Percentiles rank a stretch among this genome's conserved stretches.
Evolutionary conservation across 2,113 vertebrate genomes (phyloP).

Genomic region (Nannobrachium achirus): DNA sequence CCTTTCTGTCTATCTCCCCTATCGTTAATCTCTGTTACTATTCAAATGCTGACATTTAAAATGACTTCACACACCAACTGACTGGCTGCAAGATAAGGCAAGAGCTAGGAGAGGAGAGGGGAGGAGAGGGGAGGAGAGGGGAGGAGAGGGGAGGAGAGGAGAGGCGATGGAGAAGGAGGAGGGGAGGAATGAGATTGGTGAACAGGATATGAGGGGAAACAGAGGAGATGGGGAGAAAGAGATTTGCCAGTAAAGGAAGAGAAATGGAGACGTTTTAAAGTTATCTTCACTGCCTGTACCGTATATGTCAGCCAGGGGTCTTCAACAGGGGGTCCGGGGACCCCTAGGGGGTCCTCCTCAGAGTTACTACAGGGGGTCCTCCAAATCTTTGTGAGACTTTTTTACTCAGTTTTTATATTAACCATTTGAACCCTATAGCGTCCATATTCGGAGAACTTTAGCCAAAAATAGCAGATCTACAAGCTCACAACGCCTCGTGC

Average conservation of each 20-base stretch:
- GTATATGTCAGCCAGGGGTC: too few species aligned
- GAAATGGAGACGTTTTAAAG: background rate
- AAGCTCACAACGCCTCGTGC: too few species aligned
- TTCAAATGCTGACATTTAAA: constrained; percentile 78
- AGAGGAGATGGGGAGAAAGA: background rate
- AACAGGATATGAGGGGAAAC: too few species aligned
- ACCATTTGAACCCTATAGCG: too few species aligned
- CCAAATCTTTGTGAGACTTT: too few species aligned
- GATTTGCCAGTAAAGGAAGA: background rate
- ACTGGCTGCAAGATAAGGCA: constrained; percentile 54
- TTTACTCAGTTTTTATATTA: too few species aligned
- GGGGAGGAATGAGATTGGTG: constrained; percentile 4
- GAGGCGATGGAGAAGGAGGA: constrained; percentile 20
- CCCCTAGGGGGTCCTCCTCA: too few species aligned
- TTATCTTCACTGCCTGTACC: too few species aligned
- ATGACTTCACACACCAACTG: constrained; percentile 60
- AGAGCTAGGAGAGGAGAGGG: background rate
- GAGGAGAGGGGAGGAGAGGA: background rate
- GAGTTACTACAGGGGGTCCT: too few species aligned
- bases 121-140: background rate
- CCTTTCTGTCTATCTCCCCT: constrained; percentile 45
- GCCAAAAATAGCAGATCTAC: too few species aligned
- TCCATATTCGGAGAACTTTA: too few species aligned
- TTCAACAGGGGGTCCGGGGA: too few species aligned
- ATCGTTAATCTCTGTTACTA: constrained; percentile 71